Evolutionary conservation across 1,140 invertebrate genomes (phyloP).

Genomic region (Leptinotarsa undecemlineata): DNA sequence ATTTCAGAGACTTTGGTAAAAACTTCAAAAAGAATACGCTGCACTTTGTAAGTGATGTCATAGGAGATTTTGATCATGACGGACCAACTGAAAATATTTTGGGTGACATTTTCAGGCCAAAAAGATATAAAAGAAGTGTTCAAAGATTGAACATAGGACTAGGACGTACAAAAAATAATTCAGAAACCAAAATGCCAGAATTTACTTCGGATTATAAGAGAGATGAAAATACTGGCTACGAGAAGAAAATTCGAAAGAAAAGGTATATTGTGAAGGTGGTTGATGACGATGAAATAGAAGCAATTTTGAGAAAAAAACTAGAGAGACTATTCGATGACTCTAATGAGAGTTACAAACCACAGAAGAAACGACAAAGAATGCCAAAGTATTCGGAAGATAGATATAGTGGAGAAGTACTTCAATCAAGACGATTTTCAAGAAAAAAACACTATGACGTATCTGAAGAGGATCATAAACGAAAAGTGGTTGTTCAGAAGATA

Average conservation of each 20-base stretch:
- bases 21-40: conserved; percentile 39
- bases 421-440: neutral
- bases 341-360: neutral
- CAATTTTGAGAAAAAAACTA: conserved; percentile 38
- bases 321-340: conserved; percentile 24
- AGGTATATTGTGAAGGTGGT: conserved; percentile 42
- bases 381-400: neutral
- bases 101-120: neutral
- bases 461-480: conserved; percentile 33
- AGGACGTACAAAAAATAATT: neutral
- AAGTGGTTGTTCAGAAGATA: conserved; percentile 38
- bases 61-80: conserved; percentile 40
- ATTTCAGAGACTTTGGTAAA: conserved; percentile 40
- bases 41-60: conserved; percentile 39
- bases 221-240: conserved; percentile 2
- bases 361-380: conserved; percentile 6
- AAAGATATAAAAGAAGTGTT: conserved; percentile 24
- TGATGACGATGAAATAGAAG: conserved; percentile 41
- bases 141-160: neutral
- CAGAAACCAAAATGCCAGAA: neutral
- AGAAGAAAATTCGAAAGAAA: conserved; percentile 35
- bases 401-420: neutral
- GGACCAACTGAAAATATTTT: conserved; percentile 10
- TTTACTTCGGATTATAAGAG: conserved; percentile 8
- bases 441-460: neutral